Conservation (phyloP, 2,113 vertebrate species). For the Serilophus lunatus region DNA sequence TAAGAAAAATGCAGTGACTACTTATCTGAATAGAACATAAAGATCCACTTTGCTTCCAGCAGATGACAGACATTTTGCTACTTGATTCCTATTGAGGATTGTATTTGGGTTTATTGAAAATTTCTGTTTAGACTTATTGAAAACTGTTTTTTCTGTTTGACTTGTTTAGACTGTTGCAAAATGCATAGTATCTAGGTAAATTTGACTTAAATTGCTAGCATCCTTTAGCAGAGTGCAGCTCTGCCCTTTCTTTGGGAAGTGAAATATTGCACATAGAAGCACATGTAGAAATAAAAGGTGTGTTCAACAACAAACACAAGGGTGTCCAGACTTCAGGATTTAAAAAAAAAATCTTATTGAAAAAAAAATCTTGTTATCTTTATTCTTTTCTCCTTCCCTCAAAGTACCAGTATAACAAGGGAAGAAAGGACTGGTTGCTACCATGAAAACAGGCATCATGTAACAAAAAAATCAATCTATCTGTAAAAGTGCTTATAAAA, state of each 20-base stretch:
- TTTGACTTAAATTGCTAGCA: background rate
- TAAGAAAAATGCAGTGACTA: background rate
- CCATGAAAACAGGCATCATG: background rate
- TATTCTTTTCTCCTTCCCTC: background rate
- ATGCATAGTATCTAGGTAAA: background rate
- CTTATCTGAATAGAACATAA: background rate
- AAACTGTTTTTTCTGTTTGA: too few species aligned
- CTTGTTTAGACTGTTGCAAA: too few species aligned
- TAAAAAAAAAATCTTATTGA: background rate
- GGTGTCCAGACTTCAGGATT: background rate
- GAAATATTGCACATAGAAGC: background rate
- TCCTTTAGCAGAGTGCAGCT: background rate
- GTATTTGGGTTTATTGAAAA: background rate
- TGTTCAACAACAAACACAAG: background rate
- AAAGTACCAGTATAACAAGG: background rate
- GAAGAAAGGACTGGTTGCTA: background rate
- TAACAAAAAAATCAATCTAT: background rate
- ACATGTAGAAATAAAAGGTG: background rate
- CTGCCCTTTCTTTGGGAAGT: background rate
- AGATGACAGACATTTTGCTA: background rate
- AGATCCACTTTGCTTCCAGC: background rate
- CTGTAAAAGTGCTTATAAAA: background rate
- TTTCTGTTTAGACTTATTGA: background rate
- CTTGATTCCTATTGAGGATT: background rate
- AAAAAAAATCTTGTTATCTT: background rate